These are phyloP conservation scores for Betta splendens DNA, from an alignment of 2,797 vertebrate genomes.

Conservation along the genomic window DNA sequence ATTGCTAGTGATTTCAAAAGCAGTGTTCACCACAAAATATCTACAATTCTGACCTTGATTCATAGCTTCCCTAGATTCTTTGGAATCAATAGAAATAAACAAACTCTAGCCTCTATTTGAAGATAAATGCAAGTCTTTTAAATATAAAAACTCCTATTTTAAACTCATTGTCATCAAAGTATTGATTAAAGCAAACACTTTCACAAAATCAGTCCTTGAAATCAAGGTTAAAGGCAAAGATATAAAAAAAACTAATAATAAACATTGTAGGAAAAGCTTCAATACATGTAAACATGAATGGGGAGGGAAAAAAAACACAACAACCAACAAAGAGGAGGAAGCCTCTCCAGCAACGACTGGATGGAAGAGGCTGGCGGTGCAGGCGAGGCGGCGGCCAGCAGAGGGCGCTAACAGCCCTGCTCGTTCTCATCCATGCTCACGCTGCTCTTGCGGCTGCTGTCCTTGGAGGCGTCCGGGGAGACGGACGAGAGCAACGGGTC, in stretches of 20 bases:
- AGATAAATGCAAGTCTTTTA: constrained; percentile 65
- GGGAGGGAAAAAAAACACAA: constrained; percentile 14
- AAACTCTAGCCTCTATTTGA: constrained; percentile 67
- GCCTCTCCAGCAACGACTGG: constrained; percentile 50
- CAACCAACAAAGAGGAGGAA: constrained; percentile 31
- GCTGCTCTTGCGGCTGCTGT: constrained; percentile 93
- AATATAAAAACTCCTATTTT: constrained; percentile 72
- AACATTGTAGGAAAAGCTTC: constrained; percentile 41
- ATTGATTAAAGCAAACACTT: constrained; percentile 70
- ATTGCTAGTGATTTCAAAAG: constrained; percentile 79
- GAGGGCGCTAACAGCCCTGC: constrained; percentile 89
- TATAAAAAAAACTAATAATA: constrained; percentile 33
- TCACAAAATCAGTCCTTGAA: constrained; percentile 71
- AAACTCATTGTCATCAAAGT: constrained; percentile 73
- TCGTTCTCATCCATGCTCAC: constrained; percentile 95
- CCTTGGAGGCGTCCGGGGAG: constrained; percentile 89
- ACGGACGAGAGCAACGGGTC: constrained; percentile 89
- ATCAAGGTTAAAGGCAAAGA: constrained; percentile 61
- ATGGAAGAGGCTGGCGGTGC: constrained; percentile 38
- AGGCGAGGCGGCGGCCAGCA: constrained; percentile 39
- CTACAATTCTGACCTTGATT: constrained; percentile 71
- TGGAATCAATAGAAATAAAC: constrained; percentile 74
- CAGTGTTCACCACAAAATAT: constrained; percentile 67
- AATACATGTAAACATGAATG: constrained; percentile 69
- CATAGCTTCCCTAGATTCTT: constrained; percentile 73